Percentiles rank a stretch among this genome's conserved stretches.
These are phyloP conservation scores for Halichondria panicea DNA, from an alignment of 37 sponge, comb jelly and placozoan genomes.

Conservation along the genomic window DNA sequence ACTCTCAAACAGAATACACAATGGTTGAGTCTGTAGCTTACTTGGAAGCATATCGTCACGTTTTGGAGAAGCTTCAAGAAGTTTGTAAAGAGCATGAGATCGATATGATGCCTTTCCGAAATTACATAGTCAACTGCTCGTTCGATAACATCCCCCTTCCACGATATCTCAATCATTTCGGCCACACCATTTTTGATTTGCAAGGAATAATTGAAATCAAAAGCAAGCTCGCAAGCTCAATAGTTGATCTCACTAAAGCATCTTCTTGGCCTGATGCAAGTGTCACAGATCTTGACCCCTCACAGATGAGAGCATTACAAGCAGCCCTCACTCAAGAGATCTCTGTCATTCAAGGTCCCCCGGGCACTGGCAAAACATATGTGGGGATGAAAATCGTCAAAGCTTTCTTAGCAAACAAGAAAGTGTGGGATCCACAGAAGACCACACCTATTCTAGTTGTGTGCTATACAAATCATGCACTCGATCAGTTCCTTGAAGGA, in stretches of 20 bases:
- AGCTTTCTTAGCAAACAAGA: constrained; percentile 57
- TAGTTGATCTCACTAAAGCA: constrained; percentile 4
- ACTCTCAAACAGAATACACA: constrained; percentile 18
- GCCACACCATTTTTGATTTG: constrained; percentile 1
- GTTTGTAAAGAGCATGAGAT: constrained; percentile 1
- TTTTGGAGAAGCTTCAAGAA: constrained; percentile 57
- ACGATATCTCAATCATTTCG: constrained; percentile 7
- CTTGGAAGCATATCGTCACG: constrained; percentile 88
- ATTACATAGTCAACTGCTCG: constrained; percentile 61
- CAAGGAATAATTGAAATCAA: neutral
- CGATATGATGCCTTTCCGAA: constrained; percentile 60
- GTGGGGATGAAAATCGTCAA: constrained; percentile 83
- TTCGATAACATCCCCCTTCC: constrained; percentile 24
- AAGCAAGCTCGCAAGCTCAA: neutral
- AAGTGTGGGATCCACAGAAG: constrained; percentile 52
- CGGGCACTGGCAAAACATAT: constrained; percentile 94
- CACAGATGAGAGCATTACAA: constrained; percentile 71
- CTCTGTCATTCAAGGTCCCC: constrained; percentile 95
- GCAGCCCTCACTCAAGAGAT: constrained; percentile 76
- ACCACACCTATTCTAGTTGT: constrained; percentile 84
- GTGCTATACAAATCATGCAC: constrained; percentile 97
- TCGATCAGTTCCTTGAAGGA: constrained; percentile 92
- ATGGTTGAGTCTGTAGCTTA: constrained; percentile 88
- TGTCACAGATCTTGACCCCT: constrained; percentile 51
- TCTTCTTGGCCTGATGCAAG: constrained; percentile 45